phyloP scores from a whole-genome alignment of 1,140 invertebrate species.

The Drosophila aff. region DNA sequence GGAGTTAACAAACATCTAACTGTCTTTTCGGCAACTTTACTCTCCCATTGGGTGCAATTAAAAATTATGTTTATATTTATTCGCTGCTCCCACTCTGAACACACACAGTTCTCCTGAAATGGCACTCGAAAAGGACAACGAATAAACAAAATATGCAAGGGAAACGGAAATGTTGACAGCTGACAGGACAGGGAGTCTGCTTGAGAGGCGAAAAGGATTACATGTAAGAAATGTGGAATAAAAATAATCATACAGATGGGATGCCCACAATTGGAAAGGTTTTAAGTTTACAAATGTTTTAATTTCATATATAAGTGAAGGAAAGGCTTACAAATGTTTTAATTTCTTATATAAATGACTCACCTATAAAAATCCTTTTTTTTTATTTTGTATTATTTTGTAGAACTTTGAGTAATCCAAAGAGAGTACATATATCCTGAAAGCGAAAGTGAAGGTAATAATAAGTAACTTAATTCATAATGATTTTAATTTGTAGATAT shows the following conservation, averaged over 20 bases:
- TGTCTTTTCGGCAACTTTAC: constrained; percentile 52
- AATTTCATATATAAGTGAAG: not conserved
- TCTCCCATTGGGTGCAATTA: constrained; percentile 69
- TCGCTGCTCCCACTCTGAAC: constrained; percentile 3
- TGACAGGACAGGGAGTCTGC: constrained; percentile 10
- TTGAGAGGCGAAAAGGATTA: not conserved
- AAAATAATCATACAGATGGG: not conserved
- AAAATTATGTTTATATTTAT: constrained; percentile 75
- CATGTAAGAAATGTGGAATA: not conserved
- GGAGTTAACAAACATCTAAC: constrained; percentile 34
- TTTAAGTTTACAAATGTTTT: not conserved
- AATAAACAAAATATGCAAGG: constrained; percentile 2
- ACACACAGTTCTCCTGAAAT: constrained; percentile 2
- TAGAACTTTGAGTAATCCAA: not conserved
- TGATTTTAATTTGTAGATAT: not conserved
- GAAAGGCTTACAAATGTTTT: too few species aligned
- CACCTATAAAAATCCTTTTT: not conserved
- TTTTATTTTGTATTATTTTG: not conserved
- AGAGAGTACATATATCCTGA: not conserved
- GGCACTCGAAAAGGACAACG: constrained; percentile 9
- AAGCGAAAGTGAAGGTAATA: not conserved
- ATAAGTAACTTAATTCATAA: not conserved
- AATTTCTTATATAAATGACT: not conserved
- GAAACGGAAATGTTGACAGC: constrained; percentile 32
- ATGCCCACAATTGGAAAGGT: not conserved